Conservation (phyloP, 2,797 vertebrate genomes). For the Carcharodon carcharias region DNA sequence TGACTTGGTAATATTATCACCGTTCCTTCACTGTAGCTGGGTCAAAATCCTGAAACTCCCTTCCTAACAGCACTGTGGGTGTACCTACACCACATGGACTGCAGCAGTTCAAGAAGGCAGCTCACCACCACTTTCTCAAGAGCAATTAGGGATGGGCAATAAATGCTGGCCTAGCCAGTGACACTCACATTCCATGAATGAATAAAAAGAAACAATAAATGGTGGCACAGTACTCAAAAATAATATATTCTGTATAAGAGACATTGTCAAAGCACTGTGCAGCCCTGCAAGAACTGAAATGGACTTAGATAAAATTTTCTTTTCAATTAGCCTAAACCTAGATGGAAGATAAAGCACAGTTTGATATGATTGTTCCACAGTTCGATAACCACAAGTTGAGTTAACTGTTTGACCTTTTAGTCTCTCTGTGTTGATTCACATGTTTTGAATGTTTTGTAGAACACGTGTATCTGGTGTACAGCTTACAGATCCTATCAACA, state of each 20-base stretch:
- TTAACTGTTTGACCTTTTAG: conserved; percentile 12
- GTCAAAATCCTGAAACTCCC: too few species aligned
- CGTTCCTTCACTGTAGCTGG: too few species aligned
- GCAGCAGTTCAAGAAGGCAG: too few species aligned
- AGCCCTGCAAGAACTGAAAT: background rate
- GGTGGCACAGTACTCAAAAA: background rate
- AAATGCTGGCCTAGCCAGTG: too few species aligned
- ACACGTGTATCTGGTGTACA: conserved; percentile 27
- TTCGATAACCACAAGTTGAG: background rate
- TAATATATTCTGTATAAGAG: background rate
- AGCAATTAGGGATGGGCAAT: too few species aligned
- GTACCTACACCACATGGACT: too few species aligned
- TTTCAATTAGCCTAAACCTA: background rate
- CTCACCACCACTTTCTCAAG: too few species aligned
- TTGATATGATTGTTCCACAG: background rate
- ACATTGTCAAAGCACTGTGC: background rate
- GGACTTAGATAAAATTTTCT: background rate
- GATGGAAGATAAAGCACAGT: background rate
- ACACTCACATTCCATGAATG: too few species aligned
- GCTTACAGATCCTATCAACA: conserved; percentile 13
- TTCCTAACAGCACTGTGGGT: too few species aligned
- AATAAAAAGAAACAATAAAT: background rate
- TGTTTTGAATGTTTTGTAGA: conserved; percentile 19
- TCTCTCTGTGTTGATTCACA: background rate
- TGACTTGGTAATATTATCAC: too few species aligned